Conservation (phyloP, 2,113 vertebrate species). For the Cariama cristata region DNA sequence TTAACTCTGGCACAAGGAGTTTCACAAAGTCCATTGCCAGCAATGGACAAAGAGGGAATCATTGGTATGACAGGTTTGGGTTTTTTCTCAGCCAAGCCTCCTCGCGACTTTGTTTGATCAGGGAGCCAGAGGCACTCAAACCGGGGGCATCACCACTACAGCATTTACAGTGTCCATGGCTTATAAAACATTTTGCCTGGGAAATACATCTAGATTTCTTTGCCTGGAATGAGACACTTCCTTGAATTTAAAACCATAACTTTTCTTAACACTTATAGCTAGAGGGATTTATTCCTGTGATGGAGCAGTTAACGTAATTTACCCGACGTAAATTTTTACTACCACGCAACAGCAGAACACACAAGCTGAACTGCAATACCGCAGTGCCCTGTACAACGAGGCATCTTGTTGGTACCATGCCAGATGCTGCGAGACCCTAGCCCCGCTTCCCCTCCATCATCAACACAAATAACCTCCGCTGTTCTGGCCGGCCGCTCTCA, state of each 20-base stretch:
- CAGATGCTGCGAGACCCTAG: background rate
- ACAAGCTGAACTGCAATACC: background rate
- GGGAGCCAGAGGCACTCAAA: background rate
- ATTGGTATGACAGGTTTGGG: background rate
- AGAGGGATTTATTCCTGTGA: background rate
- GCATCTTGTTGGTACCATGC: background rate
- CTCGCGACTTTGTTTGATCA: background rate
- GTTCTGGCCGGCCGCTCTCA: background rate
- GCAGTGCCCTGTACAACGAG: background rate
- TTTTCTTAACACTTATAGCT: background rate
- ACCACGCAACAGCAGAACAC: background rate
- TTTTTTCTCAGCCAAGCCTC: constrained; percentile 45
- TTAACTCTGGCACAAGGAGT: constrained; percentile 70
- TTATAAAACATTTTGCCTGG: background rate
- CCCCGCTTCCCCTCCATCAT: background rate
- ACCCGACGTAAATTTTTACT: background rate
- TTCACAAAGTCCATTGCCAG: constrained; percentile 78
- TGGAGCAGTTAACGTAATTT: background rate
- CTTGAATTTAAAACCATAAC: background rate
- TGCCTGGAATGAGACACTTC: background rate
- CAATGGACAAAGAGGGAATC: constrained; percentile 74
- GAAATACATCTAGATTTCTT: background rate
- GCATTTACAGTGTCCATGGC: background rate
- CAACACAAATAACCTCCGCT: background rate
- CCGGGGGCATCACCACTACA: background rate